phyloP scores from a whole-genome alignment of 2,113 vertebrate genomes.

The Rhizomys pruinosus region DNA sequence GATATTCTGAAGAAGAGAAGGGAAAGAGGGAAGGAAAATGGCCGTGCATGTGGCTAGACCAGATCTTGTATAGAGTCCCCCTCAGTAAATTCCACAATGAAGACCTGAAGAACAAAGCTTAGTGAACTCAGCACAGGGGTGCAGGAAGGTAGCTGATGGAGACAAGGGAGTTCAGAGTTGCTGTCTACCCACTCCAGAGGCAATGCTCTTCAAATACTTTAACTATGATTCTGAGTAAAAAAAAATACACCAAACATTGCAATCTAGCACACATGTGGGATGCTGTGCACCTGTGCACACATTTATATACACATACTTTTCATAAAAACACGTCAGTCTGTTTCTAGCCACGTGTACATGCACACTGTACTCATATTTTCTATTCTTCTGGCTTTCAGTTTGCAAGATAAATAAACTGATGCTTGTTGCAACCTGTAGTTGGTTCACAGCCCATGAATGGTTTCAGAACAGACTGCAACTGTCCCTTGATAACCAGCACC shows the following conservation, averaged over 20 bases:
- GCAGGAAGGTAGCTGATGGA: fast-evolving
- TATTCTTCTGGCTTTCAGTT: background rate
- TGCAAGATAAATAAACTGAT: background rate
- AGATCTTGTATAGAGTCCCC: no score
- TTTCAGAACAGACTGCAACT: background rate
- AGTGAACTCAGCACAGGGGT: background rate
- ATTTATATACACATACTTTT: background rate
- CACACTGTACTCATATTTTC: background rate
- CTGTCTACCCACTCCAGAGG: background rate
- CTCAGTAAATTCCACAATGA: background rate
- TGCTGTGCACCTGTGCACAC: background rate
- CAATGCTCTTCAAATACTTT: background rate
- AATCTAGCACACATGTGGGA: no score
- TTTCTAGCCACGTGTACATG: background rate
- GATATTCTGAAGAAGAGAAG: background rate
- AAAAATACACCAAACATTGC: background rate
- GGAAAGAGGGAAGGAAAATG: fast-evolving
- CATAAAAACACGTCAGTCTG: background rate
- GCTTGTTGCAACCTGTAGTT: background rate
- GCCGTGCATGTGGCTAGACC: no score
- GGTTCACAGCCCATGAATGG: background rate
- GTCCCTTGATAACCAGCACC: background rate
- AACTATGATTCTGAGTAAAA: background rate
- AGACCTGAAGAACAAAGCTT: background rate
- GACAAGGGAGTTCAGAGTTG: background rate